Evolutionary conservation across 2,888 invertebrate genomes (phyloP).

Genomic region (Idaea aversata): DNA sequence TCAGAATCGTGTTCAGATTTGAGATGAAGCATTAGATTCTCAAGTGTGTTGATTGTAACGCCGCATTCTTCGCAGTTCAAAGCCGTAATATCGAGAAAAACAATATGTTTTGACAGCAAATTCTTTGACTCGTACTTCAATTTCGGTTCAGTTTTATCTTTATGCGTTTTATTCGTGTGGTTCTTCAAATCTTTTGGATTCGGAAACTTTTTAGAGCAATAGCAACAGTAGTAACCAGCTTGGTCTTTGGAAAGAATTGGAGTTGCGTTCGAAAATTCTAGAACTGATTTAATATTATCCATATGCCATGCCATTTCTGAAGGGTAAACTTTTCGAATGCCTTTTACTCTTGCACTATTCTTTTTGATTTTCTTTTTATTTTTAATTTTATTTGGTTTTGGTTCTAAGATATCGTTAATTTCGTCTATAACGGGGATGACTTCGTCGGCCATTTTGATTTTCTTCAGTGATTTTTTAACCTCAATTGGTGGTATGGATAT

Average conservation of each 20-base stretch:
- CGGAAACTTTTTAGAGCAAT: slow-evolving; percentile 53
- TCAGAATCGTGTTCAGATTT: slow-evolving; percentile 44
- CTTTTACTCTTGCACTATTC: neutral
- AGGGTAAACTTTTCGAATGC: neutral
- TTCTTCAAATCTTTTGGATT: slow-evolving; percentile 48
- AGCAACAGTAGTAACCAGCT: slow-evolving; percentile 53
- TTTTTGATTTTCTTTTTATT: neutral
- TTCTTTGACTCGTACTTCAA: slow-evolving; percentile 42
- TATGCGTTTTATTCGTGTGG: slow-evolving; percentile 46
- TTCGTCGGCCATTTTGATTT: neutral
- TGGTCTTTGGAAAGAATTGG: slow-evolving; percentile 52
- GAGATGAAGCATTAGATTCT: slow-evolving; percentile 52
- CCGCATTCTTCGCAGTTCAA: slow-evolving; percentile 52
- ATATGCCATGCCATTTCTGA: slow-evolving; percentile 57
- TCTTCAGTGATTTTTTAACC: slow-evolving; percentile 12
- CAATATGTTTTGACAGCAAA: slow-evolving; percentile 48
- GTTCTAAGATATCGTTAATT: neutral
- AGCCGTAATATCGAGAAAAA: slow-evolving; percentile 56
- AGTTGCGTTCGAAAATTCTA: slow-evolving; percentile 56
- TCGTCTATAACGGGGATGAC: neutral
- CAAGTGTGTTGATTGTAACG: slow-evolving; percentile 36
- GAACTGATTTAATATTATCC: slow-evolving; percentile 52
- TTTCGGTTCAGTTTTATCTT: slow-evolving; percentile 36
- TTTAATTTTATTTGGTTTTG: neutral
- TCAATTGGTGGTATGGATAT: slow-evolving; percentile 45